phyloP scores from a whole-genome alignment of 2,888 invertebrate species.

The Rotaria sp. region DNA sequence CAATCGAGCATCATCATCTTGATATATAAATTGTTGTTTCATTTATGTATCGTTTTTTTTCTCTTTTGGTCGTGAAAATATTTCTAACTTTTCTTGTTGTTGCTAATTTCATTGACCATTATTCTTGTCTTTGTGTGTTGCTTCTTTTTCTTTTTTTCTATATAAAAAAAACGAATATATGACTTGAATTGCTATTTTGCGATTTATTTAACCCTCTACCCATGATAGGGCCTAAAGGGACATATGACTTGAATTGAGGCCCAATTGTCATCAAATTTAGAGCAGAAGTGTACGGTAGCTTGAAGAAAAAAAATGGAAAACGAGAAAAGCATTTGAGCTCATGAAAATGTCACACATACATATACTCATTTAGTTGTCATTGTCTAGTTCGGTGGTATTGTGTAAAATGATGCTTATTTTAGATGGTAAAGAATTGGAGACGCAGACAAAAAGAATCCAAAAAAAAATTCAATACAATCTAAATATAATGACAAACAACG shows the following conservation, averaged over 20 bases:
- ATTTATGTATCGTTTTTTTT: not conserved
- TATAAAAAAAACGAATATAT: conserved; percentile 4
- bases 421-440: not conserved
- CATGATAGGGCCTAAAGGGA: no score
- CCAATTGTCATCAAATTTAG: not conserved
- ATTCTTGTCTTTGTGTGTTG: conserved; percentile 1
- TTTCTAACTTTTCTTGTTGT: not conserved
- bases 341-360: not conserved
- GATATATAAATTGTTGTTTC: not conserved
- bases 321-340: not conserved
- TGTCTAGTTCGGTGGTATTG: not conserved
- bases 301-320: not conserved
- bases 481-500: not conserved
- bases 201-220: no score
- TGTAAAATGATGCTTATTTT: not conserved
- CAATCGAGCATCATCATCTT: not conserved
- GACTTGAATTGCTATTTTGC: not conserved
- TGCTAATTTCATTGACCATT: not conserved
- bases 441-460: not conserved
- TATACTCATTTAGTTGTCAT: not conserved
- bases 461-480: not conserved
- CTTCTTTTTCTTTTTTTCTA: not conserved
- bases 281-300: not conserved
- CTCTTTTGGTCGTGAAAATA: not conserved
- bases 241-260: not conserved